phyloP scores from a whole-genome alignment of 2,888 invertebrate species.

The Flexamia atlantica region DNA sequence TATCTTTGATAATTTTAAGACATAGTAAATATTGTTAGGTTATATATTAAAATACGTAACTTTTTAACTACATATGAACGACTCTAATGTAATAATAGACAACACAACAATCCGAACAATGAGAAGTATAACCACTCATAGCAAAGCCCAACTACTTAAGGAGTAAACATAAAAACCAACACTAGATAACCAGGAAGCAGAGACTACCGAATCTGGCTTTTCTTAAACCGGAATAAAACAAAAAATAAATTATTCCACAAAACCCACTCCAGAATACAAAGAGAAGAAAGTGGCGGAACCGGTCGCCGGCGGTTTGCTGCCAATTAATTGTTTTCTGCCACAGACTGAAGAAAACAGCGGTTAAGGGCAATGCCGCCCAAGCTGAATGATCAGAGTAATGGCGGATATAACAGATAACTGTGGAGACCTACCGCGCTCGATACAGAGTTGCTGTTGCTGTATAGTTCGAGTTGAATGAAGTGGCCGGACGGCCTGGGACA shows the following conservation, averaged over 20 bases:
- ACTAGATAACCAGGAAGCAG: conserved; percentile 27
- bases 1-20: too few relatives aligned
- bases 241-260: conserved; percentile 33
- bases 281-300: conserved; percentile 21
- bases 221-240: neutral
- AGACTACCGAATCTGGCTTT: conserved; percentile 8
- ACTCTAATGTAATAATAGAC: too few relatives aligned
- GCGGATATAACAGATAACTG: neutral
- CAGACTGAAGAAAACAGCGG: neutral
- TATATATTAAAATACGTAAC: too few relatives aligned
- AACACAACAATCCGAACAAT: too few relatives aligned
- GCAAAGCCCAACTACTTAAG: too few relatives aligned
- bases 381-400: neutral
- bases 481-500: too few relatives aligned
- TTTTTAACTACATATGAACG: too few relatives aligned
- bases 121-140: too few relatives aligned
- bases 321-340: conserved; percentile 33
- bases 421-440: neutral
- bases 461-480: too few relatives aligned
- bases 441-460: neutral
- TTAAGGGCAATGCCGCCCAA: neutral
- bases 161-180: too few relatives aligned
- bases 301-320: neutral
- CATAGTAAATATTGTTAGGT: too few relatives aligned
- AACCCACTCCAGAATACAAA: conserved; percentile 7